Conservation (phyloP, 1,140 invertebrate genomes). For the Nixonia krombeini region DNA sequence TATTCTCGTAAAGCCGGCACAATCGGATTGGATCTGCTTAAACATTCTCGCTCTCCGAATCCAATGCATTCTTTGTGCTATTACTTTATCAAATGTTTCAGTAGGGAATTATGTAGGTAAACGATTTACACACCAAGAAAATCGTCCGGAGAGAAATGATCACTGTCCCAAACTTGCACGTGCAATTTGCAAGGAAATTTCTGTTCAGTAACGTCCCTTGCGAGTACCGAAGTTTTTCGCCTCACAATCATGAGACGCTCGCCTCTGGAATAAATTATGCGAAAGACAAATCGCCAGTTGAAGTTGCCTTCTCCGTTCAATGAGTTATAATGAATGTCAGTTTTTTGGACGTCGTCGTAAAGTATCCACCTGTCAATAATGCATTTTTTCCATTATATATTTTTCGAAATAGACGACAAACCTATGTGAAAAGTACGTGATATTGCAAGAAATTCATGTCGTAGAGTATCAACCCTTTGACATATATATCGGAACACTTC, state of each 20-base stretch:
- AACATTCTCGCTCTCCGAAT: too few species aligned
- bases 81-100: too few species aligned
- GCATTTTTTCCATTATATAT: too few species aligned
- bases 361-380: slow-evolving; percentile 82
- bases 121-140: slow-evolving; percentile 77
- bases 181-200: slow-evolving; percentile 78
- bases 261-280: slow-evolving; percentile 82
- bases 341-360: slow-evolving; percentile 80
- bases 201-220: slow-evolving; percentile 77
- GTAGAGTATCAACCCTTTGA: slow-evolving; percentile 81
- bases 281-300: slow-evolving; percentile 93
- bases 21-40: not conserved
- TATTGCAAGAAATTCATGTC: too few species aligned
- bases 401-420: too few species aligned
- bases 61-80: slow-evolving; percentile 2
- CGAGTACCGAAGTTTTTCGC: slow-evolving; percentile 73
- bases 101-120: not conserved
- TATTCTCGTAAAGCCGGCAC: slow-evolving; percentile 10
- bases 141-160: slow-evolving; percentile 83
- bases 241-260: slow-evolving; percentile 82
- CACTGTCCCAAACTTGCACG: slow-evolving; percentile 83
- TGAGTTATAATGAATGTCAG: slow-evolving; percentile 87
- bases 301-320: slow-evolving; percentile 87
- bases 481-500: slow-evolving; percentile 88
- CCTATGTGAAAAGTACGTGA: too few species aligned